phyloP scores from a whole-genome alignment of 2,888 invertebrate genomes.

The Phoenoteleia sp. region DNA sequence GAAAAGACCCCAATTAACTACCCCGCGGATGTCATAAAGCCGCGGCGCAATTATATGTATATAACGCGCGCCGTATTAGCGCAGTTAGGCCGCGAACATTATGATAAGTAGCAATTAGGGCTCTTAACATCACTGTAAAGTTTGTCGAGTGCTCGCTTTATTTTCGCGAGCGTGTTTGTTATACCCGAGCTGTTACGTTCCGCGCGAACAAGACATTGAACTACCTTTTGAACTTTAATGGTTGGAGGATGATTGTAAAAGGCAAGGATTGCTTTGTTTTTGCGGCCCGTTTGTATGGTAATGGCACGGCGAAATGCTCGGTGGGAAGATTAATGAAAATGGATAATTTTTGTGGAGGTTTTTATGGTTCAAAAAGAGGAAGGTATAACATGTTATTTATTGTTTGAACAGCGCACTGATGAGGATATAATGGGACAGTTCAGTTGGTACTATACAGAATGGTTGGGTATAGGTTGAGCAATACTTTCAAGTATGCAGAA shows the following conservation, averaged over 20 bases:
- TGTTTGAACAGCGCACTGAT: slow-evolving; percentile 8
- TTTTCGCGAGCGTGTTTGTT: slow-evolving; percentile 49
- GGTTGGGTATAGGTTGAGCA: too few relatives aligned
- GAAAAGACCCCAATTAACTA: slow-evolving; percentile 54
- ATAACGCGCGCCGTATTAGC: slow-evolving; percentile 46
- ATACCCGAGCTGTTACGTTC: slow-evolving; percentile 12
- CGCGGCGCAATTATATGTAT: slow-evolving; percentile 21
- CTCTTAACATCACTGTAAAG: slow-evolving; percentile 38
- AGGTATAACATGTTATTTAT: slow-evolving; percentile 14
- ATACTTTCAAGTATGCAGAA: too few relatives aligned
- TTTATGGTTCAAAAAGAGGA: slow-evolving; percentile 16
- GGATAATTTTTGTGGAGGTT: slow-evolving; percentile 1
- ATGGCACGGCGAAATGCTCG: slow-evolving; percentile 18
- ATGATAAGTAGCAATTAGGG: slow-evolving; percentile 65
- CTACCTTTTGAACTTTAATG: slow-evolving; percentile 58
- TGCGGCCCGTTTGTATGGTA: slow-evolving; percentile 46
- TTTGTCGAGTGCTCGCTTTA: slow-evolving; percentile 51
- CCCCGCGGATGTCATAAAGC: slow-evolving; percentile 51
- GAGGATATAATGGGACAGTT: slow-evolving; percentile 6
- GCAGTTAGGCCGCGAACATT: slow-evolving; percentile 27
- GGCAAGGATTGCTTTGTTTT: slow-evolving; percentile 31
- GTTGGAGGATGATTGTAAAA: slow-evolving; percentile 41
- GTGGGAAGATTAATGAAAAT: slow-evolving; percentile 16
- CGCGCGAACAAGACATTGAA: slow-evolving; percentile 57
- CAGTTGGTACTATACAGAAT: too few relatives aligned